Evolutionary conservation across 2,888 invertebrate genomes (phyloP).

Genomic region (Trachelus iudaicus): DNA sequence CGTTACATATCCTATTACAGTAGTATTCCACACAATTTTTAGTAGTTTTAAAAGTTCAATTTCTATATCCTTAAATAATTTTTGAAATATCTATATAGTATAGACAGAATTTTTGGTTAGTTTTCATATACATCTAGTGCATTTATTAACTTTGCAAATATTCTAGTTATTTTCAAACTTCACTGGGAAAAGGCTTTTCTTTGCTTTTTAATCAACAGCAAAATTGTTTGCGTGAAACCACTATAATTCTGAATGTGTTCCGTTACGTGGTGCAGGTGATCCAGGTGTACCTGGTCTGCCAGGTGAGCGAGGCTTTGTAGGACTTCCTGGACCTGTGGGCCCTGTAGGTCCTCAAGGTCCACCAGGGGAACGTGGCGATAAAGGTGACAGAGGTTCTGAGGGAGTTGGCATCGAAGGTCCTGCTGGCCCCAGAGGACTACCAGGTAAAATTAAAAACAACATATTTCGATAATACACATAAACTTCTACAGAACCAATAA

Average conservation of each 20-base stretch:
- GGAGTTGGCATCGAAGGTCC: slow-evolving; percentile 82
- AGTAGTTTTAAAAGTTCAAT: neutral
- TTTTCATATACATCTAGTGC: neutral
- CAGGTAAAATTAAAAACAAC: slow-evolving; percentile 67
- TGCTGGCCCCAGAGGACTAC: slow-evolving; percentile 76
- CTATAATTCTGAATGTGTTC: neutral
- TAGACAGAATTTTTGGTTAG: neutral
- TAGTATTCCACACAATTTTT: no score
- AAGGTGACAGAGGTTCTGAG: slow-evolving; percentile 78
- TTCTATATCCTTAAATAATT: neutral
- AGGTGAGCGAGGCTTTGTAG: slow-evolving; percentile 75
- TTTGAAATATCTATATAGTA: neutral
- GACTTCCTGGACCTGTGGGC: slow-evolving; percentile 73
- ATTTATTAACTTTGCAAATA: neutral
- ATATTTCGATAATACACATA: neutral
- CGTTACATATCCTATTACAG: no score
- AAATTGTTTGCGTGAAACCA: neutral
- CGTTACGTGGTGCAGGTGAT: slow-evolving; percentile 66
- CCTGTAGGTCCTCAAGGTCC: slow-evolving; percentile 72
- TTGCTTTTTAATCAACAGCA: neutral
- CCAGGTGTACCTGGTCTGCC: slow-evolving; percentile 75
- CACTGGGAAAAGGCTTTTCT: neutral
- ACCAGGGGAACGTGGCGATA: slow-evolving; percentile 77
- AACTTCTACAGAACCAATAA: neutral
- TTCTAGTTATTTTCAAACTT: neutral